Evolutionary conservation across 2,113 vertebrate genomes (phyloP).

Genomic region (Ciconia stormi): DNA sequence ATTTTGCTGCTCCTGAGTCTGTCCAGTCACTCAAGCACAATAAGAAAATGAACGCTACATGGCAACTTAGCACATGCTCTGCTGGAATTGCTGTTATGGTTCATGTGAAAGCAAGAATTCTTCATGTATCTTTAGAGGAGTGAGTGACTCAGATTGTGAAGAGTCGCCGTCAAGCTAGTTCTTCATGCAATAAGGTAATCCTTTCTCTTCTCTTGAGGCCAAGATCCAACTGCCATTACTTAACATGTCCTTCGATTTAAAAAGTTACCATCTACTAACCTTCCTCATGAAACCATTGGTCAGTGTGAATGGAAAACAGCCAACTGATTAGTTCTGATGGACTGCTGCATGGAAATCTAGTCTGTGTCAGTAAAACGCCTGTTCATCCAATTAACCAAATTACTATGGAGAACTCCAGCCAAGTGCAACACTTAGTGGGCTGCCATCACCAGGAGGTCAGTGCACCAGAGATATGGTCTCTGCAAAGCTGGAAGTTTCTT

Average conservation of each 20-base stretch:
- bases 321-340: slow-evolving; percentile 66
- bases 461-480: neutral
- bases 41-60: neutral
- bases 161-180: neutral
- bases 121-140: neutral
- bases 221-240: slow-evolving; percentile 1
- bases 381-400: slow-evolving; percentile 70
- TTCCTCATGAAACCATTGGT: slow-evolving; percentile 21
- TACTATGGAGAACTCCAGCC: slow-evolving; percentile 28
- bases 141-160: neutral
- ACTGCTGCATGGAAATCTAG: slow-evolving; percentile 34
- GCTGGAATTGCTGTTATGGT: neutral
- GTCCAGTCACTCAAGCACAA: neutral
- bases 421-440: slow-evolving; percentile 43
- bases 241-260: slow-evolving; percentile 23
- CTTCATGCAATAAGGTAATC: neutral
- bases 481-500: neutral
- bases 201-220: neutral
- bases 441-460: slow-evolving; percentile 1
- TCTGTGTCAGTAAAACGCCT: slow-evolving; percentile 39
- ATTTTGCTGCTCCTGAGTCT: neutral
- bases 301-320: slow-evolving; percentile 16
- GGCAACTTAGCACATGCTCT: neutral
- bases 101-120: neutral
- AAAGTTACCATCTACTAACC: slow-evolving; percentile 42